phyloP scores from a whole-genome alignment of 2,797 vertebrate genomes.

The Pseudochirops cupreus region DNA sequence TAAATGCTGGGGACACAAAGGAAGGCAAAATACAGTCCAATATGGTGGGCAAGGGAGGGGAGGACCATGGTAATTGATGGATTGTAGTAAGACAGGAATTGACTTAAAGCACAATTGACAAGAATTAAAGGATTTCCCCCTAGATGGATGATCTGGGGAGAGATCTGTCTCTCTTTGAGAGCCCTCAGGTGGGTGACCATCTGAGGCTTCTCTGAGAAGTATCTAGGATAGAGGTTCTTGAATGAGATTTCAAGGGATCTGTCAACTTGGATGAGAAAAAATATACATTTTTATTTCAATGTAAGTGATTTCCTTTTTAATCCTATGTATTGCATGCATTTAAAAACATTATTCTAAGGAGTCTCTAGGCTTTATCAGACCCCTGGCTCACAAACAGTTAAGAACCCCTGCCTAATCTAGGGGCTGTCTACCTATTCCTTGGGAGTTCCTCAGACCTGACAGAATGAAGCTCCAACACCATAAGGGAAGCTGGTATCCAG shows the following conservation, averaged over 20 bases:
- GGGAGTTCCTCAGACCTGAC: not conserved
- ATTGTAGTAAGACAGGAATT: not conserved
- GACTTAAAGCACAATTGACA: not conserved
- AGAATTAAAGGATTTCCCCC: not conserved
- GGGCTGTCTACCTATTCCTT: not conserved
- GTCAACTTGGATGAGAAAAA: not conserved
- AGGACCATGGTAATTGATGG: not conserved
- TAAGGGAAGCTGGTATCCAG: not conserved
- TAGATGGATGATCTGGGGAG: not conserved
- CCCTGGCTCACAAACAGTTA: not conserved
- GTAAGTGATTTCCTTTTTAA: not conserved
- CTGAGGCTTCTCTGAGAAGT: not conserved
- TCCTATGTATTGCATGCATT: not conserved
- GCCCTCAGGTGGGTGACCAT: not conserved
- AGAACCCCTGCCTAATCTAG: not conserved
- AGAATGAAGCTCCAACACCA: not conserved
- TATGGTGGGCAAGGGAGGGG: not conserved
- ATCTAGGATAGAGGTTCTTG: not conserved
- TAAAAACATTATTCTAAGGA: not conserved
- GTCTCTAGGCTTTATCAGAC: not conserved
- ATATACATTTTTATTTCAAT: not conserved
- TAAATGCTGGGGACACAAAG: not conserved
- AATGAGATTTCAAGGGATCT: not conserved
- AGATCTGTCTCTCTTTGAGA: not conserved
- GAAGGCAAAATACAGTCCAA: not conserved